Evolutionary conservation across 2,888 invertebrate genomes (phyloP).

Genomic region (Gymnocheta viridis): DNA sequence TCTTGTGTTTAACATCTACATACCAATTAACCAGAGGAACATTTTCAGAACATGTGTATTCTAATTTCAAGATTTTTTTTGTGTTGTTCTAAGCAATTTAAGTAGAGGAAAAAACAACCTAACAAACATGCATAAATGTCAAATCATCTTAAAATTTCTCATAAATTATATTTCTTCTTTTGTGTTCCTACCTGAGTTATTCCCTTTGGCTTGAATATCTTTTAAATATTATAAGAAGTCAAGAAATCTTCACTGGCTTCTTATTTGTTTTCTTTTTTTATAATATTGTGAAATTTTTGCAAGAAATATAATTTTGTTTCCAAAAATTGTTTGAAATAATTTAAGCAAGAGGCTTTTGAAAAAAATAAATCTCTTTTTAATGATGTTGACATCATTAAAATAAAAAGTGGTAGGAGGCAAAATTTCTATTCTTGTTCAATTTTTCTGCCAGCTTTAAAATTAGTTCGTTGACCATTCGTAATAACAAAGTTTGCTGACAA

Average conservation of each 20-base stretch:
- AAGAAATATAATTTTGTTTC: background rate
- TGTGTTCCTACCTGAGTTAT: background rate
- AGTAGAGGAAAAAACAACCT: background rate
- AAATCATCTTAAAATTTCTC: slow-evolving; percentile 57
- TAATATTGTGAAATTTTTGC: background rate
- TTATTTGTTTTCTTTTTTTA: background rate
- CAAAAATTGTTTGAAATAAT: background rate
- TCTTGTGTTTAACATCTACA: slow-evolving; percentile 46
- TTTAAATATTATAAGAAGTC: background rate
- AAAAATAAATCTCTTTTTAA: slow-evolving; percentile 28
- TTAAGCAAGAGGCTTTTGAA: slow-evolving; percentile 2
- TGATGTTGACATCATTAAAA: background rate
- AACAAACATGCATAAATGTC: slow-evolving; percentile 51
- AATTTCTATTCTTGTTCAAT: background rate
- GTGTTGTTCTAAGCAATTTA: background rate
- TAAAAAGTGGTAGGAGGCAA: background rate
- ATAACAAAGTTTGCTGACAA: background rate
- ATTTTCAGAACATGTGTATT: background rate
- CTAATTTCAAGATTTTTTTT: background rate
- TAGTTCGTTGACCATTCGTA: background rate
- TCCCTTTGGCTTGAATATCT: background rate
- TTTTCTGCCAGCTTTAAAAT: background rate
- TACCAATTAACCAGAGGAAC: slow-evolving; percentile 35
- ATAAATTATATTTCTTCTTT: slow-evolving; percentile 53
- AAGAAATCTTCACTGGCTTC: background rate